These are phyloP conservation scores for Lutraria lutraria DNA, from an alignment of 2,888 invertebrate species.

Conservation along the genomic window DNA sequence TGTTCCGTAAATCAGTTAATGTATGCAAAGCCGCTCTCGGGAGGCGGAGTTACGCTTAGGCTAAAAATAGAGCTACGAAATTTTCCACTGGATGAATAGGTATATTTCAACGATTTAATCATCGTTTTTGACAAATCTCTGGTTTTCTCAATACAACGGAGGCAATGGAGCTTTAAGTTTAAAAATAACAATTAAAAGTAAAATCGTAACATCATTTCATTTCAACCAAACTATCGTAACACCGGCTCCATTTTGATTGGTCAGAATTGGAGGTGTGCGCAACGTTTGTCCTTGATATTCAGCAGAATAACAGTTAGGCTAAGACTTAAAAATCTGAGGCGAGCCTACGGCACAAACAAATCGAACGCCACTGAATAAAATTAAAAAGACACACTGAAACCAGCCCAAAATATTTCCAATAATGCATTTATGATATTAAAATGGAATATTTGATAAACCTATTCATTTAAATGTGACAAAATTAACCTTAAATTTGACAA, in stretches of 20 bases:
- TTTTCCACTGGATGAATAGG: not conserved
- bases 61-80: slow-evolving; percentile 44
- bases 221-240: not conserved
- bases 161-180: not conserved
- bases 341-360: not conserved
- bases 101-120: not conserved
- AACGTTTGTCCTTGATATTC: slow-evolving; percentile 46
- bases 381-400: not conserved
- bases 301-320: not conserved
- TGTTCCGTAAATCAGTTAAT: slow-evolving; percentile 60
- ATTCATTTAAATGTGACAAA: not conserved
- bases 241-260: slow-evolving; percentile 41
- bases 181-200: not conserved
- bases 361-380: not conserved
- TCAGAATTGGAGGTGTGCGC: slow-evolving; percentile 52
- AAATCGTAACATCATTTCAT: not conserved
- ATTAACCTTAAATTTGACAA: not conserved
- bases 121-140: not conserved
- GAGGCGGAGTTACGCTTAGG: slow-evolving; percentile 46
- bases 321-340: not conserved
- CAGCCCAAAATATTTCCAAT: not conserved
- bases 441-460: not conserved
- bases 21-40: slow-evolving; percentile 46
- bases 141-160: not conserved
- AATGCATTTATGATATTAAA: not conserved